These are phyloP conservation scores for Danaus chrysippus DNA, from an alignment of 2,888 invertebrate genomes.

Conservation along the genomic window DNA sequence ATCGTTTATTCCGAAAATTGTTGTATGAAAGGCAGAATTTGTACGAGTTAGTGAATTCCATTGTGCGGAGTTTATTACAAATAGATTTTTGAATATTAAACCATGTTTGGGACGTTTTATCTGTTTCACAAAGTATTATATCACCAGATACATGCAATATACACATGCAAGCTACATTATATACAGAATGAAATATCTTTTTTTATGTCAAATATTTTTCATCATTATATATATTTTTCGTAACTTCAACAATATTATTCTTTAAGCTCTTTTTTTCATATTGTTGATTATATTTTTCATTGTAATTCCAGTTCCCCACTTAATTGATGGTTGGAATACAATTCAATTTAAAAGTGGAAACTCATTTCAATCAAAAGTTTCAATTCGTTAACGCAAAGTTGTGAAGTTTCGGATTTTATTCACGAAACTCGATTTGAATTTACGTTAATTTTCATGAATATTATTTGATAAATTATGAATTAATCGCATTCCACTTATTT, in stretches of 20 bases:
- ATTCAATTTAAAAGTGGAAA: conserved; percentile 34
- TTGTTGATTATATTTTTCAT: conserved; percentile 12
- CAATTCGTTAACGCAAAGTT: conserved; percentile 38
- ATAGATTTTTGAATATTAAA: conserved; percentile 11
- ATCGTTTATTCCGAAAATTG: conserved; percentile 6
- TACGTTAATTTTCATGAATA: conserved; percentile 32
- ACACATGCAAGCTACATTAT: too few relatives aligned
- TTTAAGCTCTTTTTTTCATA: conserved; percentile 17
- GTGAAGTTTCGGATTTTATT: conserved; percentile 35
- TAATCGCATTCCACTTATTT: conserved; percentile 15
- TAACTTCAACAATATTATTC: too few relatives aligned
- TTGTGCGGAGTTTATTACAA: conserved; percentile 7
- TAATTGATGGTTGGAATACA: conserved; percentile 23
- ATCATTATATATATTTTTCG: too few relatives aligned
- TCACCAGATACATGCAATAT: too few relatives aligned
- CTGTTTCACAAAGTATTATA: conserved; percentile 7
- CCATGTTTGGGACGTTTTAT: conserved; percentile 15
- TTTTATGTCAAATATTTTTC: too few relatives aligned
- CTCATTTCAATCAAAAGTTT: conserved; percentile 38
- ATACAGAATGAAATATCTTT: too few relatives aligned
- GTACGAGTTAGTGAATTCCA: conserved; percentile 4
- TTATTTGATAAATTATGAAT: conserved; percentile 21
- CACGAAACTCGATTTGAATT: conserved; percentile 34
- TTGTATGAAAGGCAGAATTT: not conserved
- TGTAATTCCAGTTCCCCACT: conserved; percentile 9